A percentile compares a stretch with the other conserved stretches of the same genome.
Evolutionary conservation across 2,113 vertebrate genomes (phyloP).

Genomic region (Bubalus kerabau): DNA sequence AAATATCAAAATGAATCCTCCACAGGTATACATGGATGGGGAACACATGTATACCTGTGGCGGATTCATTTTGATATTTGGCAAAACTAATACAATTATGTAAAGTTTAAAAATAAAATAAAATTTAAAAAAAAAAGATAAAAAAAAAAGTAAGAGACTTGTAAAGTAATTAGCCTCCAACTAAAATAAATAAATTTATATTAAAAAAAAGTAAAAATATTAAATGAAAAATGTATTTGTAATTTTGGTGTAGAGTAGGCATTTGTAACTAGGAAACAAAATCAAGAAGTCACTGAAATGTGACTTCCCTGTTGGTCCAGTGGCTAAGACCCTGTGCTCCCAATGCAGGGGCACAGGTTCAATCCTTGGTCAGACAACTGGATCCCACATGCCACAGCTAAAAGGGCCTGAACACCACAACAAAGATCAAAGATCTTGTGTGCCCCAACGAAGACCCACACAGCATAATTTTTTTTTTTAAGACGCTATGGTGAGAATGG

Average conservation of each 20-base stretch:
- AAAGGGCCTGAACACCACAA: background rate
- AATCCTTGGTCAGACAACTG: background rate
- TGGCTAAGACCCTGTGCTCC: background rate
- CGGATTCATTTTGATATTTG: no score
- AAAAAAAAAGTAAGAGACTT: no score
- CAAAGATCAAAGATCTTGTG: background rate
- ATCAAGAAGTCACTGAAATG: background rate
- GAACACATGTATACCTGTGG: no score
- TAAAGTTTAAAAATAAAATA: no score
- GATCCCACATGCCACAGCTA: background rate
- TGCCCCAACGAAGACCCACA: background rate
- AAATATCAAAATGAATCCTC: no score
- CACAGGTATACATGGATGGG: no score
- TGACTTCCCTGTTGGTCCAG: background rate
- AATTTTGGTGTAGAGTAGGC: background rate
- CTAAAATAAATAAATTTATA: no score
- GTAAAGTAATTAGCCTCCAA: no score
- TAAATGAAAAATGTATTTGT: background rate
- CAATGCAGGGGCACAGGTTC: background rate
- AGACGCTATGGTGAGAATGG: background rate
- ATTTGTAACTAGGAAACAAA: background rate
- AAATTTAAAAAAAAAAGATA: no score
- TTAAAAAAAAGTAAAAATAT: background rate
- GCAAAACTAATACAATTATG: no score
- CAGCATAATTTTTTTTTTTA: background rate